A percentile compares a stretch with the other conserved stretches of the same genome.
Conservation (phyloP, 2,113 vertebrate species). For the Recurvirostra avosetta region DNA sequence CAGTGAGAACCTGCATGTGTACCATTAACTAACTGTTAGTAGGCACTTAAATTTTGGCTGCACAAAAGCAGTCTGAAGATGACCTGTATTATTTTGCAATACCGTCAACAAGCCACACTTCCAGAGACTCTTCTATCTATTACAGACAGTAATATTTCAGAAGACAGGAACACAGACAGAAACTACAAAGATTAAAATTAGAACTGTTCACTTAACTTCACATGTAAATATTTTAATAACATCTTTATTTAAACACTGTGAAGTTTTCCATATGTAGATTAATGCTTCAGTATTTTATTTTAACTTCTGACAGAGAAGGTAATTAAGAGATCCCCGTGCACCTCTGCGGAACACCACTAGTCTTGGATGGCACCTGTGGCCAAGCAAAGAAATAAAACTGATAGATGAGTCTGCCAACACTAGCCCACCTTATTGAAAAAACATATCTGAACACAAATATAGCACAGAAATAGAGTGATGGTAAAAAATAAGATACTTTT, state of each 20-base stretch:
- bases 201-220: not conserved
- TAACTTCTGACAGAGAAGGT: not conserved
- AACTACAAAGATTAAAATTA: not conserved
- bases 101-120: not conserved
- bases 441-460: not conserved
- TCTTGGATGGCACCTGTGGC: not conserved
- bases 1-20: not conserved
- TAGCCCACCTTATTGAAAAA: not conserved
- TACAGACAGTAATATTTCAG: not conserved
- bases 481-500: not conserved
- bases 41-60: not conserved
- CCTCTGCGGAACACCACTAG: not conserved
- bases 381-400: not conserved
- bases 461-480: not conserved
- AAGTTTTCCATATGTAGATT: not conserved
- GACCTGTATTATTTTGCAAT: not conserved
- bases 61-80: not conserved
- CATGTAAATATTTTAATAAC: not conserved
- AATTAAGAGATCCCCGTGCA: not conserved
- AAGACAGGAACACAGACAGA: not conserved
- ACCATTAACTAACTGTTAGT: not conserved
- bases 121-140: not conserved
- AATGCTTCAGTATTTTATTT: not conserved
- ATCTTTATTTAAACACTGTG: not conserved
- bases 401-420: not conserved